Evolutionary conservation across 2,113 vertebrate genomes (phyloP).

Genomic region (Mastomys natalensis): DNA sequence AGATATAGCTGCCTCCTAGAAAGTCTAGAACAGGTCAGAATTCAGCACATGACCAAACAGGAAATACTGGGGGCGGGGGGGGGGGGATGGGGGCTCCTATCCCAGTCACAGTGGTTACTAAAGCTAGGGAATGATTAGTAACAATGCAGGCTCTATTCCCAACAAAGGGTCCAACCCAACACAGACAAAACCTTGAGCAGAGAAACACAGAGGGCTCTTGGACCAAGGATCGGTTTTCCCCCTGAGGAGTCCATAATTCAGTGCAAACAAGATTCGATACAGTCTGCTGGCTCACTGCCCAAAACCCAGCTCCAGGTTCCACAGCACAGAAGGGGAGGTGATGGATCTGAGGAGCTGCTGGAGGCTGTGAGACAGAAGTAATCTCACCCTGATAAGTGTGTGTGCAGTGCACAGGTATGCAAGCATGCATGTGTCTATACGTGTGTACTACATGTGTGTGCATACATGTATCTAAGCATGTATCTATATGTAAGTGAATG

Average conservation of each 20-base stretch:
- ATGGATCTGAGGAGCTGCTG: neutral
- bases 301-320: neutral
- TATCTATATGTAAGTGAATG: neutral
- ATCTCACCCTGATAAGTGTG: neutral
- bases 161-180: neutral
- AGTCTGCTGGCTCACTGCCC: constrained; percentile 37
- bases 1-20: neutral
- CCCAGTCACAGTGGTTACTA: neutral
- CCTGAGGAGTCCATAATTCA: neutral
- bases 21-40: neutral
- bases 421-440: too few relatives aligned
- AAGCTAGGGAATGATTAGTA: neutral
- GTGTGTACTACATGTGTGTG: neutral
- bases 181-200: neutral
- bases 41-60: neutral
- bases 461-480: neutral
- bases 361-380: neutral
- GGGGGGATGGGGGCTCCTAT: neutral
- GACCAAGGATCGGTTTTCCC: constrained; percentile 26
- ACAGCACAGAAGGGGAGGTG: neutral
- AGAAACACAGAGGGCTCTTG: neutral
- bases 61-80: neutral
- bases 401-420: neutral
- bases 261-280: neutral
- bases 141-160: neutral